These are phyloP conservation scores for Galeopterus variegatus DNA, from an alignment of 2,113 vertebrate genomes.

Conservation along the genomic window DNA sequence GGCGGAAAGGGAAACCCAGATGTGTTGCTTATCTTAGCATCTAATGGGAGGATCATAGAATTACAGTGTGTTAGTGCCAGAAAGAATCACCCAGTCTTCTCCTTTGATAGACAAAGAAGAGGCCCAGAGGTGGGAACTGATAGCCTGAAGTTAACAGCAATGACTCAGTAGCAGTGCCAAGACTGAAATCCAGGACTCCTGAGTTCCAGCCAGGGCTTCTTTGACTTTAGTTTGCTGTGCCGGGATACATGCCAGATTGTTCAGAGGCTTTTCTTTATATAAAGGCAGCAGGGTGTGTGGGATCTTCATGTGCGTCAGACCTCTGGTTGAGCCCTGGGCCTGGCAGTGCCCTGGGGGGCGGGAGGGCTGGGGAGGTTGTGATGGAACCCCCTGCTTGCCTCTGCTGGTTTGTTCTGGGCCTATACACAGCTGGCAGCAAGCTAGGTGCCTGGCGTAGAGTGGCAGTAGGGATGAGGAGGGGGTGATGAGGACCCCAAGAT, in stretches of 20 bases:
- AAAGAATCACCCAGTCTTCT: neutral
- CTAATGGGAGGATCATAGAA: neutral
- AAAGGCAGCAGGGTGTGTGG: slow-evolving; percentile 75
- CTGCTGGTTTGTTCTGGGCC: slow-evolving; percentile 45
- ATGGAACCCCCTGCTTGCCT: slow-evolving; percentile 35
- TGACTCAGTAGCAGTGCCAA: neutral
- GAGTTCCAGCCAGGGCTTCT: neutral
- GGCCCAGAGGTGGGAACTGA: neutral
- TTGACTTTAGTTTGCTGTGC: neutral
- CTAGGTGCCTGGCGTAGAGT: slow-evolving; percentile 45
- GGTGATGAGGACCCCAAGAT: neutral
- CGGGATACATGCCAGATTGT: slow-evolving; percentile 37
- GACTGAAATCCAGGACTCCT: neutral
- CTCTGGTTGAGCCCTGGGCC: slow-evolving; percentile 51
- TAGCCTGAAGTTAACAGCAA: neutral
- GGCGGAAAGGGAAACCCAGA: slow-evolving; percentile 27
- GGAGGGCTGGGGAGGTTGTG: neutral
- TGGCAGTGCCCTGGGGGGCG: slow-evolving; percentile 54
- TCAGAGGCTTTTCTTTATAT: slow-evolving; percentile 41
- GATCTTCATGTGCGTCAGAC: slow-evolving; percentile 71
- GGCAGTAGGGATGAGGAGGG: fast-evolving
- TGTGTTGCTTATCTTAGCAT: neutral
- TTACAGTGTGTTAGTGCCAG: neutral
- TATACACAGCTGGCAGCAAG: neutral
- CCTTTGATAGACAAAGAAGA: neutral